These are phyloP conservation scores for Dermatemys mawii DNA, from an alignment of 2,113 vertebrate genomes.

Conservation along the genomic window DNA sequence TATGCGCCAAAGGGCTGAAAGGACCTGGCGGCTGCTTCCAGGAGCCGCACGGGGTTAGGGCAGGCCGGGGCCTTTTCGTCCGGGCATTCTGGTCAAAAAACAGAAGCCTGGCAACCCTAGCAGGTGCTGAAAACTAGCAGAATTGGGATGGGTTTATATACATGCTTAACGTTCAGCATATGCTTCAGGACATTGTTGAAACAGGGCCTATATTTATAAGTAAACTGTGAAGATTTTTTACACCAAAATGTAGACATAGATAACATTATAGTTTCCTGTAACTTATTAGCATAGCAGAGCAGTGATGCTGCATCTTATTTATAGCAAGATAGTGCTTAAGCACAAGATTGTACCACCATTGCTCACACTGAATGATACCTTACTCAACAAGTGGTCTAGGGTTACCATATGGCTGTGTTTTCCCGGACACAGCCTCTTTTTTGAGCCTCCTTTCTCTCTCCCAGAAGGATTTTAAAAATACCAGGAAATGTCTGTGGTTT, in stretches of 20 bases:
- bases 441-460: no score
- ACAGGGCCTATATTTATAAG: not conserved
- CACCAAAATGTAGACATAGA: not conserved
- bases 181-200: not conserved
- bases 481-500: no score
- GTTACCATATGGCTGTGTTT: no score
- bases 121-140: not conserved
- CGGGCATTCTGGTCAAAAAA: no score
- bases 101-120: no score
- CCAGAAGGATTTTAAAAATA: no score
- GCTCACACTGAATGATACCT: not conserved
- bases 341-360: fast-evolving
- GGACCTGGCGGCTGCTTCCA: no score
- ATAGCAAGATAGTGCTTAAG: not conserved
- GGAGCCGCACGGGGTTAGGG: no score
- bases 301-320: not conserved
- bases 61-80: no score
- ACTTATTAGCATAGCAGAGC: not conserved
- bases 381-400: not conserved
- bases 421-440: no score
- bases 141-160: fast-evolving
- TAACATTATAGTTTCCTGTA: not conserved
- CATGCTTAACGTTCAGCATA: not conserved
- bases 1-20: no score
- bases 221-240: not conserved